A percentile compares a stretch with the other conserved stretches of the same genome.
Evolutionary conservation across 2,888 invertebrate species (phyloP).

Genomic region (Rhorus exstirpatorius): DNA sequence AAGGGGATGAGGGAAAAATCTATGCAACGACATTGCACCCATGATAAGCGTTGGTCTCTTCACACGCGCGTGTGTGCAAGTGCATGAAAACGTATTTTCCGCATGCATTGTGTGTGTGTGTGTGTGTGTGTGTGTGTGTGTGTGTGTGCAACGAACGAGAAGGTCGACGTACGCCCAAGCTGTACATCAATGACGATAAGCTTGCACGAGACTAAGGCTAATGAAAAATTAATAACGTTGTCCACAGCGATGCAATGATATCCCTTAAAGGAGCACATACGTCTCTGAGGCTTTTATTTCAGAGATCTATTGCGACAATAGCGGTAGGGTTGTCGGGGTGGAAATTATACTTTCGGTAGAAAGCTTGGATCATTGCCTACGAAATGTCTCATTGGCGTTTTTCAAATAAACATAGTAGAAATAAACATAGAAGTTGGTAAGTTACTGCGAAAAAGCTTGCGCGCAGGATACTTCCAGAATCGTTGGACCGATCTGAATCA

Average conservation of each 20-base stretch:
- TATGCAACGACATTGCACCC: slow-evolving; percentile 54
- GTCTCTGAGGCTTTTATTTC: too few relatives aligned
- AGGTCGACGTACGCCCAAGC: slow-evolving; percentile 58
- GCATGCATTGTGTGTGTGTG: slow-evolving; percentile 10
- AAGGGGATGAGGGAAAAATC: slow-evolving; percentile 41
- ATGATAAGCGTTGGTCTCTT: slow-evolving; percentile 45
- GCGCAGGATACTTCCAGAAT: background rate
- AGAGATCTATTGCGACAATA: too few relatives aligned
- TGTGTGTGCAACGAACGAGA: slow-evolving; percentile 49
- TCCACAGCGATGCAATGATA: too few relatives aligned
- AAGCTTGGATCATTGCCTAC: too few relatives aligned
- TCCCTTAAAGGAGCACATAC: too few relatives aligned
- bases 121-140: background rate
- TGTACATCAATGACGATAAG: slow-evolving; percentile 36
- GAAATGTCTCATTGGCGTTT: too few relatives aligned
- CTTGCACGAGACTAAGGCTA: slow-evolving; percentile 30
- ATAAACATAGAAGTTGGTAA: too few relatives aligned
- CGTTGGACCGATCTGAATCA: too few relatives aligned
- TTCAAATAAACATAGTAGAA: too few relatives aligned
- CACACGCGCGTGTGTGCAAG: background rate
- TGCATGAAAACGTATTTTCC: background rate
- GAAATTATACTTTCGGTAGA: too few relatives aligned
- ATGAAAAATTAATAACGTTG: slow-evolving; percentile 42
- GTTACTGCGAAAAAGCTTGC: too few relatives aligned
- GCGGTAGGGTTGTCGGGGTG: too few relatives aligned